Percentiles rank a stretch among this genome's conserved stretches.
phyloP scores from a whole-genome alignment of 2,113 vertebrate species.

The Python bivittatus region DNA sequence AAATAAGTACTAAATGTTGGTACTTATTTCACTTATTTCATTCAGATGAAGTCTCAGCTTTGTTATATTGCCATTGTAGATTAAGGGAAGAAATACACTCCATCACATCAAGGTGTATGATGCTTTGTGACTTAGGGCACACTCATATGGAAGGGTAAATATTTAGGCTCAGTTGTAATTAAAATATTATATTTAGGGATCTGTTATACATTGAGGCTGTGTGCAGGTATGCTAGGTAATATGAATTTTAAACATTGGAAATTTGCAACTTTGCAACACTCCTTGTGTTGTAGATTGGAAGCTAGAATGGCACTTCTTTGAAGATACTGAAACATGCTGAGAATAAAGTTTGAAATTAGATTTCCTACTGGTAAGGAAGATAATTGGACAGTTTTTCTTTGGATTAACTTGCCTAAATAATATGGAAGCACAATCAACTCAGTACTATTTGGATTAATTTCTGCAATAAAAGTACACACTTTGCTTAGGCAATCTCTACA shows the following conservation, averaged over 20 bases:
- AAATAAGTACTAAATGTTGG: background rate
- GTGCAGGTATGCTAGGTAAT: background rate
- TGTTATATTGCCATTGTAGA: background rate
- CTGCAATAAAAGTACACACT: background rate
- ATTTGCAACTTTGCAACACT: background rate
- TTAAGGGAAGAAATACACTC: background rate
- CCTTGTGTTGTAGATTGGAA: background rate
- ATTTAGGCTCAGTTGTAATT: background rate
- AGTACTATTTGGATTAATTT: background rate
- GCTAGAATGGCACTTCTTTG: background rate
- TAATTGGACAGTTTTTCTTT: background rate
- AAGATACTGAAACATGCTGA: background rate
- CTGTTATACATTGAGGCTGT: background rate
- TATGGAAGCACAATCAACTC: background rate
- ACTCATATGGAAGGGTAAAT: background rate
- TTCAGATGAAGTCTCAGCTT: background rate
- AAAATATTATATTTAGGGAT: background rate
- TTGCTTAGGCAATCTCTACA: background rate
- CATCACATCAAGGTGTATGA: background rate
- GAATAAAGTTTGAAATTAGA: background rate
- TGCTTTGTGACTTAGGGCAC: background rate
- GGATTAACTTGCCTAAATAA: slow-evolving; percentile 18
- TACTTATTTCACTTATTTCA: background rate
- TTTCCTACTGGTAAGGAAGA: background rate
- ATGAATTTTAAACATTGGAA: background rate